These are phyloP conservation scores for Sylvicola cinctus DNA, from an alignment of 2,888 invertebrate species.

Conservation along the genomic window DNA sequence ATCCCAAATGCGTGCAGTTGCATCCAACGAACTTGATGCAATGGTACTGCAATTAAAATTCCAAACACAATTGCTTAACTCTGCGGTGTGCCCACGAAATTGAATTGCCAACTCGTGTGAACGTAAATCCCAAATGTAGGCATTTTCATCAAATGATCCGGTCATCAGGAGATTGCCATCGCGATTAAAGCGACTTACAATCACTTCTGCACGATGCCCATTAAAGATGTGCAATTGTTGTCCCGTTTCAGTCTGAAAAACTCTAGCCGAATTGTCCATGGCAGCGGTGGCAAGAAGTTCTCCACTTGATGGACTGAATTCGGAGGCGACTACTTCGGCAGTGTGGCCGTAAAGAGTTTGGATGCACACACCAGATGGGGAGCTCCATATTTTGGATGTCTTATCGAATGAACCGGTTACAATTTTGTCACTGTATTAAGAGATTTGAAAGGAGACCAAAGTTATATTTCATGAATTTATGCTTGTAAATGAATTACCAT, in stretches of 20 bases:
- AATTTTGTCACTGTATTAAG: conserved; percentile 35
- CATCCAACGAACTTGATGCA: conserved; percentile 49
- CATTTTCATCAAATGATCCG: conserved; percentile 60
- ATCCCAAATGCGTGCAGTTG: conserved; percentile 52
- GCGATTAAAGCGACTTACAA: conserved; percentile 47
- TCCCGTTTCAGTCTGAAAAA: conserved; percentile 48
- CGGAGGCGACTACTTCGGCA: conserved; percentile 49
- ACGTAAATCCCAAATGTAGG: conserved; percentile 54
- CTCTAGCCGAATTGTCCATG: conserved; percentile 51
- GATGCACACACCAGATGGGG: conserved; percentile 40
- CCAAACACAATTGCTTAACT: conserved; percentile 46
- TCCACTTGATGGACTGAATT: conserved; percentile 41
- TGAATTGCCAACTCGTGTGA: conserved; percentile 29
- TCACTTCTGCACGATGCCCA: conserved; percentile 60
- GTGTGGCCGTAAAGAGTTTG: conserved; percentile 52
- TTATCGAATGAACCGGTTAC: conserved; percentile 67
- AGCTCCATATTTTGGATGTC: conserved; percentile 54
- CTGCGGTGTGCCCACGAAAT: conserved; percentile 35
- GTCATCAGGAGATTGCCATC: conserved; percentile 50
- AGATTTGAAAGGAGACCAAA: conserved; percentile 2
- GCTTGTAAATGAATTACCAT: conserved; percentile 31
- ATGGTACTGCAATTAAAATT: conserved; percentile 44
- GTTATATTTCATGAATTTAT: background rate
- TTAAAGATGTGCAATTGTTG: conserved; percentile 34
- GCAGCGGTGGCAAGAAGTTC: conserved; percentile 50